Evolutionary conservation across 2,797 vertebrate genomes (phyloP).

Genomic region (Falco biarmicus): DNA sequence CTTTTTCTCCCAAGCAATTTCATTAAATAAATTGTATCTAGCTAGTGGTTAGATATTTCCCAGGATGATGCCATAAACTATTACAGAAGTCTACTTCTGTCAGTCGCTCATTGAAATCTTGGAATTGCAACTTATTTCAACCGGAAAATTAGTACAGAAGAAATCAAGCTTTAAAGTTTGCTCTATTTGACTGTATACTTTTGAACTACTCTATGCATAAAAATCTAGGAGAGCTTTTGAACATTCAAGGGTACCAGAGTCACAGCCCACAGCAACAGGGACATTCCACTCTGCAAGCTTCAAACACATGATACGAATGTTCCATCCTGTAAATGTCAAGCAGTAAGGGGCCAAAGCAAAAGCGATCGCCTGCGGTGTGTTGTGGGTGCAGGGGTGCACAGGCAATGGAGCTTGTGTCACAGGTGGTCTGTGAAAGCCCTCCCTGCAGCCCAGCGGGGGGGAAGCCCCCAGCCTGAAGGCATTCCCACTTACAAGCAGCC

Average conservation of each 20-base stretch:
- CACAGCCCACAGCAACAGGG: not conserved
- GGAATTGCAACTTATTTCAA: not conserved
- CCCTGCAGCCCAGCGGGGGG: no score
- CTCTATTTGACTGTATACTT: not conserved
- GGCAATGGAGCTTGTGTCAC: not conserved
- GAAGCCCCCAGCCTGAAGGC: not conserved
- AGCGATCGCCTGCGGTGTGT: not conserved
- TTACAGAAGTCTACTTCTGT: not conserved
- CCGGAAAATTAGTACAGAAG: not conserved
- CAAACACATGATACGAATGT: not conserved
- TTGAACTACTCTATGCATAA: not conserved
- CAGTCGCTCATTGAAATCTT: not conserved
- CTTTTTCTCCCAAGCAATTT: not conserved
- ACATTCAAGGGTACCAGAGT: not conserved
- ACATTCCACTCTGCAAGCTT: not conserved
- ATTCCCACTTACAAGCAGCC: no score
- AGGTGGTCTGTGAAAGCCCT: not conserved
- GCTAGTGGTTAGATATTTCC: not conserved
- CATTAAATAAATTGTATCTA: not conserved
- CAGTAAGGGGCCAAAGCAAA: not conserved
- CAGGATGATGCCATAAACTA: not conserved
- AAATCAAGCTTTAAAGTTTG: not conserved
- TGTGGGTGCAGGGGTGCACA: not conserved
- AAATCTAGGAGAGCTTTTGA: not conserved
- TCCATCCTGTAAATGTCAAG: not conserved